phyloP scores from a whole-genome alignment of 2,113 vertebrate species.

The Rattus rattus region DNA sequence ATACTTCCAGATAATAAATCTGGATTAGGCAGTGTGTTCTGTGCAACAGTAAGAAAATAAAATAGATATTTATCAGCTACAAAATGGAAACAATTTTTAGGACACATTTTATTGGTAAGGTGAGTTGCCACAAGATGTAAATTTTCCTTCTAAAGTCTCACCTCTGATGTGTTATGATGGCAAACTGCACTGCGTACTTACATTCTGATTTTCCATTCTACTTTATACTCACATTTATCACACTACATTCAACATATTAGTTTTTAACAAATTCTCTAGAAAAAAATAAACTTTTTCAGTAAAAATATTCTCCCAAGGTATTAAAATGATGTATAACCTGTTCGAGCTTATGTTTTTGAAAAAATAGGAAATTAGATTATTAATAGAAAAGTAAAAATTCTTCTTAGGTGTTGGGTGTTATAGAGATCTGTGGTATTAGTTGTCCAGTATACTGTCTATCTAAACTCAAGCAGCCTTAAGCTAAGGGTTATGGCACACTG shows the following conservation, averaged over 20 bases:
- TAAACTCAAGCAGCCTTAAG: not conserved
- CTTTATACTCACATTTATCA: constrained; percentile 56
- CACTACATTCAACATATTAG: constrained; percentile 33
- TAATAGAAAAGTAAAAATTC: not conserved
- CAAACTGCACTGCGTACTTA: constrained; percentile 37
- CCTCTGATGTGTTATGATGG: not conserved
- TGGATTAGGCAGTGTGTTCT: not conserved
- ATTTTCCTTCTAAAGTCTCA: constrained; percentile 25
- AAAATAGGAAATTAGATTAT: not conserved
- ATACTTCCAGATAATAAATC: constrained; percentile 1
- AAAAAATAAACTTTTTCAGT: constrained; percentile 9
- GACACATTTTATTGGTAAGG: not conserved
- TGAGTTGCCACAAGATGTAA: not conserved
- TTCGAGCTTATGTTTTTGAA: constrained; percentile 30
- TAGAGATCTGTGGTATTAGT: not conserved
- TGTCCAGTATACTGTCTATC: not conserved
- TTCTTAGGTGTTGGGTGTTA: not conserved
- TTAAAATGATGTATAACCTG: constrained; percentile 27
- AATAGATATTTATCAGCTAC: not conserved
- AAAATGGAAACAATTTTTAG: not conserved
- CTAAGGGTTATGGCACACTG: not conserved
- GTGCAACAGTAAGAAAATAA: not conserved
- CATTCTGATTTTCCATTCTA: not conserved
- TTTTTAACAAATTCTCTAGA: constrained; percentile 47
- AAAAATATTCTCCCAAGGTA: not conserved